phyloP scores from a whole-genome alignment of 2,888 invertebrate genomes.

The Brenthis daphne region DNA sequence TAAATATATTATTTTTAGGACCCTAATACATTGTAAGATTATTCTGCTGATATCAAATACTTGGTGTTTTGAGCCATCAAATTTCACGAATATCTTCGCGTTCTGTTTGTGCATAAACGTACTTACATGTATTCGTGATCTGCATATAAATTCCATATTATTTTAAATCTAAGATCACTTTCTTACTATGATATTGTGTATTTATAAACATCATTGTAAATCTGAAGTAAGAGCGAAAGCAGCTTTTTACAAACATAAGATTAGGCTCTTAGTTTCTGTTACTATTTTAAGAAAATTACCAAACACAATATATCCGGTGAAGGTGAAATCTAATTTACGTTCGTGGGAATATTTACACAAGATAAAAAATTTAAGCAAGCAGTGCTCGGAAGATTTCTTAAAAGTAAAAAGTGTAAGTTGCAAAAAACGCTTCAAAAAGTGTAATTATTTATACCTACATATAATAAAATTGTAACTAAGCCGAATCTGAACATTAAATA shows the following conservation, averaged over 20 bases:
- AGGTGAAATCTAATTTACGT: conserved; percentile 37
- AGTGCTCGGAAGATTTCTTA: conserved; percentile 31
- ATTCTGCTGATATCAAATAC: too few species aligned
- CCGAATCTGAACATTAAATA: too few species aligned
- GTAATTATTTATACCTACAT: not conserved
- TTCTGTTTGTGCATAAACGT: too few species aligned
- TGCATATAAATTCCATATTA: not conserved
- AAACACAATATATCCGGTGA: conserved; percentile 38
- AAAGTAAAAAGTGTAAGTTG: not conserved
- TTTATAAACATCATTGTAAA: not conserved
- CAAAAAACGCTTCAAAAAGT: conserved; percentile 11
- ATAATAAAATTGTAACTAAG: too few species aligned
- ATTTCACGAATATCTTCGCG: too few species aligned
- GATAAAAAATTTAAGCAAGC: conserved; percentile 27
- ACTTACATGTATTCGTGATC: too few species aligned
- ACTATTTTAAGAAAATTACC: conserved; percentile 32
- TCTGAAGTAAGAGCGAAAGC: not conserved
- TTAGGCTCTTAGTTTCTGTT: conserved; percentile 14
- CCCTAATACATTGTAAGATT: too few species aligned
- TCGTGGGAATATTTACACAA: conserved; percentile 36
- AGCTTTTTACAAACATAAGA: not conserved
- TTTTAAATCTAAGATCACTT: not conserved
- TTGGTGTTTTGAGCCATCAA: too few species aligned
- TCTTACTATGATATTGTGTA: not conserved
- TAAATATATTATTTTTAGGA: too few species aligned